These are phyloP conservation scores for Octonoba sinensis DNA, from an alignment of 2,888 invertebrate genomes.

Conservation along the genomic window DNA sequence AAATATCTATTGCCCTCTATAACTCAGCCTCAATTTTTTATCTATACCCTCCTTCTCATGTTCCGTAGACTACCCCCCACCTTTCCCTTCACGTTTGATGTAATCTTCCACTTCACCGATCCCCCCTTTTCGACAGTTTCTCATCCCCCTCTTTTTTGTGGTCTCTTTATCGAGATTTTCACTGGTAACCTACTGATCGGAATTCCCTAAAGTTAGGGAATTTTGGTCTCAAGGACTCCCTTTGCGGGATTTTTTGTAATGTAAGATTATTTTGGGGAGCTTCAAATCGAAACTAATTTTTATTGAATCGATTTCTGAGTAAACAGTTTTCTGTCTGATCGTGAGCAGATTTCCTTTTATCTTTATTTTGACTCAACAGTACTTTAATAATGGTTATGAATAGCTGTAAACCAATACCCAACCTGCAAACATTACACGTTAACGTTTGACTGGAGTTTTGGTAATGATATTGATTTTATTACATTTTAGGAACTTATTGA, in stretches of 20 bases:
- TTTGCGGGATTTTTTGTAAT: background rate
- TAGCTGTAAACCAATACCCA: no score
- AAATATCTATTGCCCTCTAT: constrained; percentile 20
- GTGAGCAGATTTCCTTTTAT: background rate
- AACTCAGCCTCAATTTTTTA: constrained; percentile 25
- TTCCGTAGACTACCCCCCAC: constrained; percentile 25
- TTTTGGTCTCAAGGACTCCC: background rate
- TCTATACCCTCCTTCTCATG: constrained; percentile 37
- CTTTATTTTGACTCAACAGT: background rate
- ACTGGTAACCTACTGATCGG: constrained; percentile 51
- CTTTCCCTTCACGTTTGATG: constrained; percentile 32
- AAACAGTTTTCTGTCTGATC: background rate
- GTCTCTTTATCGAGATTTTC: constrained; percentile 31
- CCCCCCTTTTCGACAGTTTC: constrained; percentile 10
- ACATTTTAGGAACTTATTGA: no score
- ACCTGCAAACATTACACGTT: no score
- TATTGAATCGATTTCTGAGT: background rate
- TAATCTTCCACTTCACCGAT: constrained; percentile 21
- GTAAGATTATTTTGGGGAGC: background rate
- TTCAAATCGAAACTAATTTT: background rate
- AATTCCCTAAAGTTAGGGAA: constrained; percentile 35
- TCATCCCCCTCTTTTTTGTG: background rate
- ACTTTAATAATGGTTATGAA: no score
- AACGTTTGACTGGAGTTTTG: no score
- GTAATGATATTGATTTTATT: no score